Conservation (phyloP, 2,888 invertebrate species). For the Oxyscelio sp. region DNA sequence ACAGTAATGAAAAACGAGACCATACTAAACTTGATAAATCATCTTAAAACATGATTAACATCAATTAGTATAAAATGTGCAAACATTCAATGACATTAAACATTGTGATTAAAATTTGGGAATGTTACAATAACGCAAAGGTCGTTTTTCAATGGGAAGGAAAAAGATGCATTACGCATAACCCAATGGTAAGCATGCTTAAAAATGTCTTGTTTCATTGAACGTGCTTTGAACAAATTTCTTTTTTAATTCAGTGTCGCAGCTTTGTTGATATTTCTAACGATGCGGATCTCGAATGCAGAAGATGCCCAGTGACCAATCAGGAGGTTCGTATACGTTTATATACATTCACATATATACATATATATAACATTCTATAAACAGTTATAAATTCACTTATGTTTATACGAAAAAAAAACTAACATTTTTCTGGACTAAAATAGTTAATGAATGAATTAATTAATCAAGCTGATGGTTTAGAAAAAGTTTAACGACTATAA, state of each 20-base stretch:
- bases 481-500: neutral
- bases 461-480: neutral
- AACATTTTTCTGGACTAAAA: neutral
- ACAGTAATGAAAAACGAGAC: no score
- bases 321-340: conserved; percentile 83
- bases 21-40: no score
- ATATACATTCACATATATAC: no score
- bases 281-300: conserved; percentile 87
- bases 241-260: conserved; percentile 89
- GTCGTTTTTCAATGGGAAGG: conserved; percentile 67
- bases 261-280: conserved; percentile 91
- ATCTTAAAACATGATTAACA: no score
- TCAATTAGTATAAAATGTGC: neutral
- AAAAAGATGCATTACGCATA: conserved; percentile 50
- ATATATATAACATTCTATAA: neutral
- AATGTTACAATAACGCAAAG: conserved; percentile 62
- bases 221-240: conserved; percentile 60
- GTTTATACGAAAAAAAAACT: neutral
- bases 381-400: neutral
- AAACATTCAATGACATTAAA: neutral
- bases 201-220: conserved; percentile 34
- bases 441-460: neutral
- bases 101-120: conserved; percentile 42
- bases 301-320: conserved; percentile 83
- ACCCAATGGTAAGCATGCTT: conserved; percentile 57